A percentile compares a stretch with the other conserved stretches of the same genome.
phyloP scores from a whole-genome alignment of 2,888 invertebrate genomes.

The Arctia plantaginis region DNA sequence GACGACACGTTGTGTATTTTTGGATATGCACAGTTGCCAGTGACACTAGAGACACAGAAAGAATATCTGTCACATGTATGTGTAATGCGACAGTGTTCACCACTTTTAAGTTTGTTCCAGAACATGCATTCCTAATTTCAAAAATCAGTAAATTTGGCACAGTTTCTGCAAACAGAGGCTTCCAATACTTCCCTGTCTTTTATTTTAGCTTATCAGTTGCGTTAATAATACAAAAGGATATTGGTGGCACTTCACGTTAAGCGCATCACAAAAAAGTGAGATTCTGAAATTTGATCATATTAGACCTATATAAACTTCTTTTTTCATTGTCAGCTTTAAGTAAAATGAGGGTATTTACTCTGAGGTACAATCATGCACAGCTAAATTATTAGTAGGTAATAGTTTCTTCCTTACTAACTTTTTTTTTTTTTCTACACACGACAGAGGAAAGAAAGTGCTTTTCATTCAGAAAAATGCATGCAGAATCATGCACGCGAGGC shows the following conservation, averaged over 20 bases:
- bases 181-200: not conserved
- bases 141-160: not conserved
- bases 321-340: too few species aligned
- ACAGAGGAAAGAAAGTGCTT: too few species aligned
- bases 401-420: too few species aligned
- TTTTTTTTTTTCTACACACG: too few species aligned
- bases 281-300: not conserved
- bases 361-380: too few species aligned
- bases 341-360: too few species aligned
- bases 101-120: not conserved
- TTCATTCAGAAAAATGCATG: too few species aligned
- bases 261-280: not conserved
- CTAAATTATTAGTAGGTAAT: too few species aligned
- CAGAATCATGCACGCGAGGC: too few species aligned
- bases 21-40: slow-evolving; percentile 63
- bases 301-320: too few species aligned
- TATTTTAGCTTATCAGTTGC: not conserved
- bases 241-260: not conserved
- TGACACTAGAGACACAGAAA: slow-evolving; percentile 49
- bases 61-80: slow-evolving; percentile 34
- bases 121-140: not conserved
- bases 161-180: not conserved
- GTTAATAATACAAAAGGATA: not conserved
- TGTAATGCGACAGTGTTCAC: not conserved
- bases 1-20: slow-evolving; percentile 58